Conservation (phyloP, 2,797 vertebrate species). For the Tokudaia tokunoshimensis region DNA sequence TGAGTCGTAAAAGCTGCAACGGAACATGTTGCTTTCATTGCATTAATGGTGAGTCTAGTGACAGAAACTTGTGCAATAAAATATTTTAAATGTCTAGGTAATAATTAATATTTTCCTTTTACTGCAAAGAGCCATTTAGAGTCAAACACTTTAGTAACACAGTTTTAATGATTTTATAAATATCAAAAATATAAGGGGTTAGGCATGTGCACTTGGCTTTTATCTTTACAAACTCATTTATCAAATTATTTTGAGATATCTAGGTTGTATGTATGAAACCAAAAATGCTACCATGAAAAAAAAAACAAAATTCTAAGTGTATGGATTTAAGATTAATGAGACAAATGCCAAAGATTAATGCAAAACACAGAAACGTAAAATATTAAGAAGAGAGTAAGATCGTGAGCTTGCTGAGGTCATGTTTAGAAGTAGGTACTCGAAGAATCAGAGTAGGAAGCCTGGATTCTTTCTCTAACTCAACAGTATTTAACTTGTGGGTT, state of each 20-base stretch:
- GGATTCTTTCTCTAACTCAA: neutral
- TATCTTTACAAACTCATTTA: neutral
- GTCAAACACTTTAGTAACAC: neutral
- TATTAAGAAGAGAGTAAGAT: neutral
- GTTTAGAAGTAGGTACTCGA: neutral
- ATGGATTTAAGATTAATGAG: conserved; percentile 28
- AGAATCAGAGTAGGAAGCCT: neutral
- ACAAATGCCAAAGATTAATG: neutral
- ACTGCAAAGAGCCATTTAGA: too few relatives aligned
- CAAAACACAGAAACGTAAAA: neutral
- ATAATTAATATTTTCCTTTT: neutral
- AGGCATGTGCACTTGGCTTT: neutral
- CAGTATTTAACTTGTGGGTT: neutral
- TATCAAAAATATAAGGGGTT: neutral
- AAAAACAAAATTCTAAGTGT: neutral
- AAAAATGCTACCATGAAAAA: neutral
- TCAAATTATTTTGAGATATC: conserved; percentile 6
- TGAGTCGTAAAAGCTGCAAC: neutral
- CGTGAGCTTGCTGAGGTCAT: neutral
- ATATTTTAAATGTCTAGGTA: neutral
- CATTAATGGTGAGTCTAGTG: neutral
- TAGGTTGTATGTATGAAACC: neutral
- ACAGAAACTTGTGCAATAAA: neutral
- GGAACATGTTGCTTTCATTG: neutral
- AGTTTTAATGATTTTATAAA: neutral